Percentiles rank a stretch among this genome's conserved stretches.
Evolutionary conservation across 2,113 vertebrate species (phyloP).

Genomic region (Indicator indicator): DNA sequence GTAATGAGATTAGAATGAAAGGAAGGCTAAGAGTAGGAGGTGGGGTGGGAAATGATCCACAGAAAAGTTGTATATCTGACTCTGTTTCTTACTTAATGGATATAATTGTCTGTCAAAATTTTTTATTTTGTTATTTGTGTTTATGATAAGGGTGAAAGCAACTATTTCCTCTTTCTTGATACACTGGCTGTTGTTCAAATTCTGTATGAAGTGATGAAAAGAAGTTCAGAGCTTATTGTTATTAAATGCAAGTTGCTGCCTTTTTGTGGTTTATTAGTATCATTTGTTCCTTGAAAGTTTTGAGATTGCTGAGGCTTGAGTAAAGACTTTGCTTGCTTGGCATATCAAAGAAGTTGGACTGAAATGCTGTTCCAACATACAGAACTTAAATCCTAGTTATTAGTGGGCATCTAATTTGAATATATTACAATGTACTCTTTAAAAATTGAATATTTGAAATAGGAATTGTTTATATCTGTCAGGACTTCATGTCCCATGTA

Average conservation of each 20-base stretch:
- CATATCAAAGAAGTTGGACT: not conserved
- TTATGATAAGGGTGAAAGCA: not conserved
- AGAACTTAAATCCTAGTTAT: not conserved
- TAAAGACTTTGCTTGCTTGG: not conserved
- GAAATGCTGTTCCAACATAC: not conserved
- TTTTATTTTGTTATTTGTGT: not conserved
- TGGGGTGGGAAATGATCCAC: not conserved
- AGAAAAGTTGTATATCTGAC: not conserved
- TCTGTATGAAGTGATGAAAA: not conserved
- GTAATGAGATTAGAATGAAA: not conserved
- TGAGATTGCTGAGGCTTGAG: not conserved
- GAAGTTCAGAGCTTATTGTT: not conserved
- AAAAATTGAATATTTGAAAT: not conserved
- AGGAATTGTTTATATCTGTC: not conserved
- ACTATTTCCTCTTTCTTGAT: not conserved
- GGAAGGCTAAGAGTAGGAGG: not conserved
- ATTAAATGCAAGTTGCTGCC: not conserved
- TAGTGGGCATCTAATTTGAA: not conserved
- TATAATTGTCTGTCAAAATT: not conserved
- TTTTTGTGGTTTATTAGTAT: not conserved
- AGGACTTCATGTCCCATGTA: not conserved
- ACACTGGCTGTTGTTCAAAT: not conserved
- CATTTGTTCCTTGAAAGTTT: not conserved
- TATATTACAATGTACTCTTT: not conserved
- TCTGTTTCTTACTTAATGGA: not conserved